Conservation (phyloP, 2,797 vertebrate species). For the Nannoperca obscura region DNA sequence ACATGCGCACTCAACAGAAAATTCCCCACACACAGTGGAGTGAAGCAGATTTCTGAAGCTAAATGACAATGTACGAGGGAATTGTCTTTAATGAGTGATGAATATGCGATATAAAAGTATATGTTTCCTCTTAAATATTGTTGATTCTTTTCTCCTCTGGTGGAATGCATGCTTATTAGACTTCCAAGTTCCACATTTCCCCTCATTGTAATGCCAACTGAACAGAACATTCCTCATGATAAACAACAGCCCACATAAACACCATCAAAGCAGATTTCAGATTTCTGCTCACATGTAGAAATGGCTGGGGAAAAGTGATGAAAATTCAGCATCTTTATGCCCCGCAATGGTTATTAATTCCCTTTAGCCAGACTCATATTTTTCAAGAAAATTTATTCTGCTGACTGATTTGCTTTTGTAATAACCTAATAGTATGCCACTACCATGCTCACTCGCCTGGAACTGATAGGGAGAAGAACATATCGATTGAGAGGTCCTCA, state of each 20-base stretch:
- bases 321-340: conserved; percentile 71
- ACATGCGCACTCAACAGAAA: conserved; percentile 6
- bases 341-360: conserved; percentile 77
- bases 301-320: conserved; percentile 61
- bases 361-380: conserved; percentile 79
- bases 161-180: conserved; percentile 29
- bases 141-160: not conserved
- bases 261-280: conserved; percentile 43
- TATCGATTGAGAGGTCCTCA: conserved; percentile 80
- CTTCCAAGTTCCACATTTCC: conserved; percentile 30
- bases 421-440: conserved; percentile 85
- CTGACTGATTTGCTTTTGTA: conserved; percentile 87
- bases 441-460: conserved; percentile 79
- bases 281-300: conserved; percentile 52
- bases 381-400: conserved; percentile 84
- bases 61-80: not conserved
- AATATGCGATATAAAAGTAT: conserved; percentile 12
- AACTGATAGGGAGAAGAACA: conserved; percentile 81
- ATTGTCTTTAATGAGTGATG: conserved; percentile 7
- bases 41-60: not conserved
- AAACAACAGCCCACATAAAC: conserved; percentile 43
- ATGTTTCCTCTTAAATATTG: conserved; percentile 10
- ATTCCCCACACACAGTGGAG: not conserved
- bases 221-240: conserved; percentile 35
- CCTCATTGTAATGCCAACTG: conserved; percentile 26